Evolutionary conservation across 53 echinoderm and acorn worm genomes (phyloP).

Genomic region (Patiria pectinifera): DNA sequence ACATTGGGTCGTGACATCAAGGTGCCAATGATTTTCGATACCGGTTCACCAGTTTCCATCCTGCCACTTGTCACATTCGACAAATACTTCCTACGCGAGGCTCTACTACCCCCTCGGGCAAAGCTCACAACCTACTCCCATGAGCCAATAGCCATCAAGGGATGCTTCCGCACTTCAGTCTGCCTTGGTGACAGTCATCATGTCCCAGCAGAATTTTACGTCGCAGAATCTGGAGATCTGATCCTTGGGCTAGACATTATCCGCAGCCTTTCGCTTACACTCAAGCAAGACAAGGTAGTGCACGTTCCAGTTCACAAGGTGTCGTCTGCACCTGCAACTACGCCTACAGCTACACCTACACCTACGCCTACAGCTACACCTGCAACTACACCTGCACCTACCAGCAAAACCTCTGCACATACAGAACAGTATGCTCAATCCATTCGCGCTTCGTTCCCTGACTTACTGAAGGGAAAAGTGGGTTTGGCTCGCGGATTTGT

Average conservation of each 20-base stretch:
- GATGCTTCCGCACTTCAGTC: slow-evolving; percentile 15
- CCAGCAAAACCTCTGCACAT: no score
- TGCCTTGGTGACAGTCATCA: not conserved
- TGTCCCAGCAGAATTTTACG: slow-evolving; percentile 6
- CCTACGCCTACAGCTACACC: no score
- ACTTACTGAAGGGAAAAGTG: not conserved
- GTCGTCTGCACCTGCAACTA: no score
- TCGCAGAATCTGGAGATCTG: slow-evolving; percentile 33
- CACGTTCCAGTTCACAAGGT: no score
- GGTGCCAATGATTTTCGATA: slow-evolving; percentile 54
- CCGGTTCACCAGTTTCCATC: slow-evolving; percentile 62
- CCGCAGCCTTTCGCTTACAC: not conserved
- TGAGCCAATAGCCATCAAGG: slow-evolving; percentile 41
- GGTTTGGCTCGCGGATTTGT: slow-evolving; percentile 27
- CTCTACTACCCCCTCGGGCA: not conserved
- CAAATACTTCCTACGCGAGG: slow-evolving; percentile 44
- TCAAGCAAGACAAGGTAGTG: no score
- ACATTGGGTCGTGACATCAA: slow-evolving; percentile 5
- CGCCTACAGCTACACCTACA: no score
- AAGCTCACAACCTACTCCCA: slow-evolving; percentile 44
- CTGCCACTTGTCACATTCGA: slow-evolving; percentile 46
- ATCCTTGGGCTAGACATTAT: slow-evolving; percentile 46
- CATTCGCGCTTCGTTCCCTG: not conserved
- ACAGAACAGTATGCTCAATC: no score
- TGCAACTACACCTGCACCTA: no score